These are phyloP conservation scores for Nephila pilipes DNA, from an alignment of 1,140 invertebrate genomes.

Conservation along the genomic window DNA sequence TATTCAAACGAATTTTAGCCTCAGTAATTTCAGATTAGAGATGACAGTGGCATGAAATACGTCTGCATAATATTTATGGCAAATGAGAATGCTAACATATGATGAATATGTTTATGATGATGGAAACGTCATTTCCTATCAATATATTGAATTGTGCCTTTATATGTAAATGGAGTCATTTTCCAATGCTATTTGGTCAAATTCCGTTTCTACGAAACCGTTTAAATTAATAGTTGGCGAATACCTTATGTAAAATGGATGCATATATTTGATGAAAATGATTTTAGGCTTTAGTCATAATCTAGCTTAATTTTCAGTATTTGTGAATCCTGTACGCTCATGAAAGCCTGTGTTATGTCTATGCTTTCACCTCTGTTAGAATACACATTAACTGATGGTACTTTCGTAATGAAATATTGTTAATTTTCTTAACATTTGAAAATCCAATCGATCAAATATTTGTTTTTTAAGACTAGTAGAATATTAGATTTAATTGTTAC, in stretches of 20 bases:
- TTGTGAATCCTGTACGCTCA: background rate
- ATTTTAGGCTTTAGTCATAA: background rate
- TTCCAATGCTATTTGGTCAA: background rate
- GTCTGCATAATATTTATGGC: too few relatives aligned
- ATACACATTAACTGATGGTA: too few relatives aligned
- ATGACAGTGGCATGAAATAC: too few relatives aligned
- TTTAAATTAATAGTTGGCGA: constrained; percentile 12
- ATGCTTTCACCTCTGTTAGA: background rate
- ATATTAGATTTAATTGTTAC: too few relatives aligned
- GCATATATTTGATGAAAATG: constrained; percentile 13
- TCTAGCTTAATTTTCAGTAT: background rate
- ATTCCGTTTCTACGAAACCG: background rate
- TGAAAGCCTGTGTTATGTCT: background rate
- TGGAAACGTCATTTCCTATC: background rate
- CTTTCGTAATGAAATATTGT: too few relatives aligned
- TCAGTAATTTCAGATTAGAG: too few relatives aligned
- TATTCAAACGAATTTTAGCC: too few relatives aligned
- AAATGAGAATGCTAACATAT: background rate
- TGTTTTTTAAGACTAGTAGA: too few relatives aligned
- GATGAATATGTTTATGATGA: background rate
- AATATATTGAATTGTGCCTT: background rate
- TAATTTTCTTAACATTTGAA: too few relatives aligned
- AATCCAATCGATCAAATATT: too few relatives aligned
- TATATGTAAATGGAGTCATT: constrained; percentile 1
- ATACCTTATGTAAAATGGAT: background rate